A percentile compares a stretch with the other conserved stretches of the same genome.
phyloP scores from a whole-genome alignment of 2,113 vertebrate species.

The Emydocephalus ijimae region DNA sequence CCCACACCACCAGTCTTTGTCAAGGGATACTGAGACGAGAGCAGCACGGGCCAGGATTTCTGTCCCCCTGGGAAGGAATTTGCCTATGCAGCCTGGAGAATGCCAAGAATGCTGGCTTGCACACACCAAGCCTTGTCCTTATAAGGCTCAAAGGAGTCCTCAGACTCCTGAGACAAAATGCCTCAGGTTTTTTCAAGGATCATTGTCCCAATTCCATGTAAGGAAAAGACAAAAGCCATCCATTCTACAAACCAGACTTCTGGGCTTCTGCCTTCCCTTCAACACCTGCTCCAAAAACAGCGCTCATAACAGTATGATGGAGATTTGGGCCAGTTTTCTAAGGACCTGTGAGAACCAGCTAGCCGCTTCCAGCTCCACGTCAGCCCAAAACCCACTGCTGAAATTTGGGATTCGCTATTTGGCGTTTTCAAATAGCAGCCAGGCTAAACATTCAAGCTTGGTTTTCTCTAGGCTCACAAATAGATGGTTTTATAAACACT shows the following conservation, averaged over 20 bases:
- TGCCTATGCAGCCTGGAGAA: background rate
- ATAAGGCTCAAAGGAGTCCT: conserved; percentile 1
- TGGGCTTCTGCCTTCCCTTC: background rate
- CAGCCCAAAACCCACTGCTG: background rate
- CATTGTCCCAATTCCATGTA: background rate
- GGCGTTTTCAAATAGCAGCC: background rate
- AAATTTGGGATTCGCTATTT: background rate
- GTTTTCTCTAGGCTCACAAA: background rate
- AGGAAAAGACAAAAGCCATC: background rate
- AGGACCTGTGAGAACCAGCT: background rate
- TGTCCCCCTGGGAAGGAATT: conserved; percentile 12
- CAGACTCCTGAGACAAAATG: background rate
- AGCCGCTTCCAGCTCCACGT: background rate
- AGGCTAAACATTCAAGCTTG: background rate
- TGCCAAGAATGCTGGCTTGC: conserved; percentile 13
- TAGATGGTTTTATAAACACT: background rate
- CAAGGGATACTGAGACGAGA: background rate
- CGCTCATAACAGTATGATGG: background rate
- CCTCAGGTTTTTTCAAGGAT: background rate
- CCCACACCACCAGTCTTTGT: background rate
- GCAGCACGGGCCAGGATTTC: background rate
- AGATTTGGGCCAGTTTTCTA: background rate
- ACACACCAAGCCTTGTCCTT: background rate
- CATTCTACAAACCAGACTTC: background rate
- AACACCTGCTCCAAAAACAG: background rate